Evolutionary conservation across 1,140 invertebrate genomes (phyloP).

Genomic region (Bombus haemorrhoidalis): DNA sequence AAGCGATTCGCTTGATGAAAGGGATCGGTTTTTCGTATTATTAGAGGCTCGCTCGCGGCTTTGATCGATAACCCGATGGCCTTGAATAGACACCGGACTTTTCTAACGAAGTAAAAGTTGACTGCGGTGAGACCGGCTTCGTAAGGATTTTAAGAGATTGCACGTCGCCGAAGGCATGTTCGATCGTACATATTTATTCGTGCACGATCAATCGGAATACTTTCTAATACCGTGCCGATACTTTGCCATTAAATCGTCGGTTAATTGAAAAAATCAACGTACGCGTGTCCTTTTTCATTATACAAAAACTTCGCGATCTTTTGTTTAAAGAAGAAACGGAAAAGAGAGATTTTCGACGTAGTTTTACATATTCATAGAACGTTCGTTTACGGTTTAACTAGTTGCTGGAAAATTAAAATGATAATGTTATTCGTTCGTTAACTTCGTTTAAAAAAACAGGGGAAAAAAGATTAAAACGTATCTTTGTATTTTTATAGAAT

Average conservation of each 20-base stretch:
- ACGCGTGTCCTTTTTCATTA: background rate
- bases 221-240: slow-evolving; percentile 28
- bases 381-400: too few species aligned
- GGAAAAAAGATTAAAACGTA: too few species aligned
- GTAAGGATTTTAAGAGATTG: slow-evolving; percentile 62
- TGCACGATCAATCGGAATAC: slow-evolving; percentile 32
- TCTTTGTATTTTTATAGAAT: too few species aligned
- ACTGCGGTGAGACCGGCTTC: slow-evolving; percentile 45
- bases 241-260: background rate
- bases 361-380: too few species aligned
- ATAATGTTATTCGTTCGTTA: too few species aligned
- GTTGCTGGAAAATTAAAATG: too few species aligned
- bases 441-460: too few species aligned
- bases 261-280: background rate
- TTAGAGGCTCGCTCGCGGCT: slow-evolving; percentile 56
- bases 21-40: slow-evolving; percentile 58
- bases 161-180: slow-evolving; percentile 48
- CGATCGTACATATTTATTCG: slow-evolving; percentile 41
- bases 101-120: slow-evolving; percentile 69
- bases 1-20: slow-evolving; percentile 54
- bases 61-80: slow-evolving; percentile 66
- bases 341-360: too few species aligned
- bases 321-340: background rate
- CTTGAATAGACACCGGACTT: slow-evolving; percentile 64
- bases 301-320: background rate